phyloP scores from a whole-genome alignment of 2,797 vertebrate species.

The Darevskia mixta region DNA sequence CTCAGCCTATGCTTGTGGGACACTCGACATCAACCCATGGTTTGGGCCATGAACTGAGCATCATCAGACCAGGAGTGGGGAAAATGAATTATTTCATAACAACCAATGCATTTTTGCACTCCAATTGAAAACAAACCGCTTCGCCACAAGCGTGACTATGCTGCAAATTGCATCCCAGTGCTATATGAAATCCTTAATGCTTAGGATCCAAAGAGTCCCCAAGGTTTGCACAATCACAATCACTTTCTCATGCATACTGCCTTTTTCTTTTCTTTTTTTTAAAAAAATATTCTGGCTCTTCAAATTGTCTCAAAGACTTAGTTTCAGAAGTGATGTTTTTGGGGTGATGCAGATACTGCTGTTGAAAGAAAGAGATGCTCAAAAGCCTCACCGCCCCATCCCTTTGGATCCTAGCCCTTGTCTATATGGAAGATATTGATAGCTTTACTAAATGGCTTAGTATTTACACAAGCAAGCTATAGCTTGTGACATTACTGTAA shows the following conservation, averaged over 20 bases:
- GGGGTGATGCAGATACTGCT: neutral
- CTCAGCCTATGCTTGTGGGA: neutral
- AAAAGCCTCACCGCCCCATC: neutral
- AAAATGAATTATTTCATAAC: neutral
- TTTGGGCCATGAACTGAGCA: neutral
- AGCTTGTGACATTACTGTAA: slow-evolving; percentile 7
- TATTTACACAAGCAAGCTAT: slow-evolving; percentile 22
- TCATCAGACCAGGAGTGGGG: neutral
- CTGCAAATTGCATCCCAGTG: neutral
- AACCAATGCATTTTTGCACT: neutral
- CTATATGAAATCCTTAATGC: neutral
- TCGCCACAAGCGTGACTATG: neutral
- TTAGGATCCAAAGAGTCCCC: neutral
- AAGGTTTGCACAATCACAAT: neutral
- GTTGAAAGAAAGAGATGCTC: neutral
- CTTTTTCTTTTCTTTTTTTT: neutral
- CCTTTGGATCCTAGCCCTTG: neutral
- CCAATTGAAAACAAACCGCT: neutral
- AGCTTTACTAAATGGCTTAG: neutral
- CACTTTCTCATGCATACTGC: neutral
- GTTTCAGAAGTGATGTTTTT: neutral
- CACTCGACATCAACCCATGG: neutral
- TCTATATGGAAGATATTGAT: neutral
- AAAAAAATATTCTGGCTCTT: too few species aligned
- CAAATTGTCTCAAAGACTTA: too few species aligned